Conservation (phyloP, 2,888 invertebrate species). For the Eubasilissa splendida region DNA sequence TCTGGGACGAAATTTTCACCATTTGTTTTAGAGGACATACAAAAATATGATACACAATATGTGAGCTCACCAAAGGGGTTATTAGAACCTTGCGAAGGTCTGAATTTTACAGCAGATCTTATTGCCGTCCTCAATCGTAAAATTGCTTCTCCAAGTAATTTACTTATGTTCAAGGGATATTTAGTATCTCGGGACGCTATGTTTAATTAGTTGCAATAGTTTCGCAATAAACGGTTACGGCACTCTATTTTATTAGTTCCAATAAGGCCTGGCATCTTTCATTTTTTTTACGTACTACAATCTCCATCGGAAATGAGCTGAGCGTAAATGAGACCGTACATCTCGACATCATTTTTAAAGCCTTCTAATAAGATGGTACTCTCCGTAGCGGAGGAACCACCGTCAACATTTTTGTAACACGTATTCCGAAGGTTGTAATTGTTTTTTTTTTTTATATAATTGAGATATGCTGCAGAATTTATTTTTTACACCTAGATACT, state of each 20-base stretch:
- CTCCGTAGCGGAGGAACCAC: slow-evolving; percentile 53
- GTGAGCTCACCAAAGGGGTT: background rate
- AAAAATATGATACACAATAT: too few species aligned
- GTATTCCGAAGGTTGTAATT: background rate
- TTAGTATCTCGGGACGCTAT: background rate
- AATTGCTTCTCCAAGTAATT: too few species aligned
- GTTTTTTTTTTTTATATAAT: background rate
- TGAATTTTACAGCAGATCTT: too few species aligned
- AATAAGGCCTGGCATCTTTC: slow-evolving; percentile 52
- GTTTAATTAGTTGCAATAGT: slow-evolving; percentile 39
- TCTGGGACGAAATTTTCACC: slow-evolving; percentile 38
- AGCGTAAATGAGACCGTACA: background rate
- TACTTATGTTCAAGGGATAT: too few species aligned
- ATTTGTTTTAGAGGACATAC: slow-evolving; percentile 38
- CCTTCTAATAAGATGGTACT: slow-evolving; percentile 56
- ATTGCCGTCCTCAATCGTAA: too few species aligned
- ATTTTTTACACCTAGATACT: slow-evolving; percentile 29
- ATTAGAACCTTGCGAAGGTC: background rate
- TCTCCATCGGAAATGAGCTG: too few species aligned
- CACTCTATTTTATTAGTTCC: slow-evolving; percentile 58
- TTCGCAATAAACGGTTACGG: slow-evolving; percentile 57
- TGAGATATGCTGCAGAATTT: slow-evolving; percentile 30
- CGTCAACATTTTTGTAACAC: slow-evolving; percentile 35
- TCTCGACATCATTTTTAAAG: slow-evolving; percentile 50
- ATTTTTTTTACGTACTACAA: slow-evolving; percentile 55